A percentile compares a stretch with the other conserved stretches of the same genome.
phyloP scores from a whole-genome alignment of 2,888 invertebrate genomes.

The Pycnomerus fuliginosus region DNA sequence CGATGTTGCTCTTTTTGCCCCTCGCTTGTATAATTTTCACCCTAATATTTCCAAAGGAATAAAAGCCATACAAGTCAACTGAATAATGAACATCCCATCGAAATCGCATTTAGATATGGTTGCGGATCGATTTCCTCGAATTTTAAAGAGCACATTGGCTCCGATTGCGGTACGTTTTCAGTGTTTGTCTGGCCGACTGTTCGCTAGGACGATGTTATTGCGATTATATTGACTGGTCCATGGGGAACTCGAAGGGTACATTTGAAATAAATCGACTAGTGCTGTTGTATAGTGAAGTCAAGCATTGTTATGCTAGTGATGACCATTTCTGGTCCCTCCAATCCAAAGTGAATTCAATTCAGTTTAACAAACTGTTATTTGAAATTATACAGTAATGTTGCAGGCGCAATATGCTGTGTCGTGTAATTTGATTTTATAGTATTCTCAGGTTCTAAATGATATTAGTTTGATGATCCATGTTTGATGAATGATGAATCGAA shows the following conservation, averaged over 20 bases:
- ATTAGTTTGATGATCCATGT: too few species aligned
- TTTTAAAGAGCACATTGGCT: constrained; percentile 8
- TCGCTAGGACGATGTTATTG: constrained; percentile 52
- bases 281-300: constrained; percentile 44
- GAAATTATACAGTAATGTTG: constrained; percentile 4
- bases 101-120: constrained; percentile 3
- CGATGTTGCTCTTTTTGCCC: constrained; percentile 43
- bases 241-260: constrained; percentile 48
- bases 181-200: constrained; percentile 42
- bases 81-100: constrained; percentile 13
- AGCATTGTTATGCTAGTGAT: constrained; percentile 52
- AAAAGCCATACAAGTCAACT: constrained; percentile 28
- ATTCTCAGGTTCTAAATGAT: too few species aligned
- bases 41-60: constrained; percentile 39
- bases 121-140: constrained; percentile 10
- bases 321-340: constrained; percentile 49
- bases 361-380: constrained; percentile 33
- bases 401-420: background rate
- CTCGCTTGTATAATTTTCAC: constrained; percentile 39
- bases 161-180: constrained; percentile 8
- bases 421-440: background rate
- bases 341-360: constrained; percentile 49
- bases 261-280: constrained; percentile 50
- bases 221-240: constrained; percentile 56
- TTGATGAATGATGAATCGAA: too few species aligned